phyloP scores from a whole-genome alignment of 2,797 vertebrate genomes.

The Oophaga sylvatica region DNA sequence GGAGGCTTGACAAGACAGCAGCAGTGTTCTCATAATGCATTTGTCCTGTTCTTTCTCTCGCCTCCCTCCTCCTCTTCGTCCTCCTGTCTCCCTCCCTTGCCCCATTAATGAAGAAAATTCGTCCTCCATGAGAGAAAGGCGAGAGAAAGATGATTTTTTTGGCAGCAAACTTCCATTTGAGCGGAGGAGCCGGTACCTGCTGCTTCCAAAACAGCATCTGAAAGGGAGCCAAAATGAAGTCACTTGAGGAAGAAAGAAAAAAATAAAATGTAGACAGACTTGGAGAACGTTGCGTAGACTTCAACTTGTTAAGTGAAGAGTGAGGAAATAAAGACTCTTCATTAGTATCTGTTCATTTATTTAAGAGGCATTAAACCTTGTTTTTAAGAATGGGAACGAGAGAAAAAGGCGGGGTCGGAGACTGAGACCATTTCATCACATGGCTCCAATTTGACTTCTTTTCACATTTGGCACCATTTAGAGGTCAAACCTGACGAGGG shows the following conservation, averaged over 20 bases:
- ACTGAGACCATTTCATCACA: neutral
- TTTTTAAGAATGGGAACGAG: neutral
- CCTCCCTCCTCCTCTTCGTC: neutral
- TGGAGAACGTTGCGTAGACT: neutral
- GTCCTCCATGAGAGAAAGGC: constrained; percentile 27
- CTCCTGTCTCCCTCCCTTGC: neutral
- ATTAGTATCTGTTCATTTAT: neutral
- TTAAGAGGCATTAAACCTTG: neutral
- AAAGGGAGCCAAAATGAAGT: constrained; percentile 28
- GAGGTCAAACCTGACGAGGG: neutral
- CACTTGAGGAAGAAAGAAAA: constrained; percentile 21
- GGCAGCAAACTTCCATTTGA: constrained; percentile 39
- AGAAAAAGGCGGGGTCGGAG: neutral
- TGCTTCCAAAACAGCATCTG: constrained; percentile 20
- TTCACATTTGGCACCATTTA: constrained; percentile 3
- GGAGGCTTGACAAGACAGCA: neutral
- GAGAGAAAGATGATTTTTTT: constrained; percentile 34
- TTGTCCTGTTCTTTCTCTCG: constrained; percentile 34
- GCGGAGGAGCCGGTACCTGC: constrained; percentile 17
- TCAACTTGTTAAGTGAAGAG: neutral
- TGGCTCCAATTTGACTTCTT: neutral
- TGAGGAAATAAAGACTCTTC: constrained; percentile 13
- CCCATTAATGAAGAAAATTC: constrained; percentile 44
- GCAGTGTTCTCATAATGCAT: constrained; percentile 40
- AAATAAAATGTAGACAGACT: neutral